phyloP scores from a whole-genome alignment of 1,140 invertebrate species.

The Drosophila nebulosa region DNA sequence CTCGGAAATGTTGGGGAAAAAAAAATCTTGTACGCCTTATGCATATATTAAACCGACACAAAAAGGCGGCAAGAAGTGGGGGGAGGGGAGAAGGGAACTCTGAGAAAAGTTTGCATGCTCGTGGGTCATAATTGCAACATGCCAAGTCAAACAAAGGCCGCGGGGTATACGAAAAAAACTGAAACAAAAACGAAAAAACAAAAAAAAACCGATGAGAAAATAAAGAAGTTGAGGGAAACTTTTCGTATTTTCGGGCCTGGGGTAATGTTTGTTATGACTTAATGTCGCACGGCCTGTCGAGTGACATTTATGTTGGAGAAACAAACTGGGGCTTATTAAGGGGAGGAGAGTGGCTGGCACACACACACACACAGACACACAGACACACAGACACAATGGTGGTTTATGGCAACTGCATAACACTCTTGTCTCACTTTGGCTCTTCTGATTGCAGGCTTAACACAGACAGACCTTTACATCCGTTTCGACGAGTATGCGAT shows the following conservation, averaged over 20 bases:
- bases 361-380: no score
- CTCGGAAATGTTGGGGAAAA: slow-evolving; percentile 48
- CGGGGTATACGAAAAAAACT: slow-evolving; percentile 40
- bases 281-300: slow-evolving; percentile 54
- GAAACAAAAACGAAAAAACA: slow-evolving; percentile 3
- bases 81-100: background rate
- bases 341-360: background rate
- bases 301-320: slow-evolving; percentile 58
- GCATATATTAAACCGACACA: slow-evolving; percentile 54
- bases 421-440: background rate
- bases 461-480: slow-evolving; percentile 7
- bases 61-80: slow-evolving; percentile 7
- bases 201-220: slow-evolving; percentile 20
- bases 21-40: slow-evolving; percentile 61
- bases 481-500: slow-evolving; percentile 57
- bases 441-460: background rate
- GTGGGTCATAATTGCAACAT: slow-evolving; percentile 76
- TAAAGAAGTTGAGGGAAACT: slow-evolving; percentile 23
- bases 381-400: no score
- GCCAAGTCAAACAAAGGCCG: slow-evolving; percentile 73
- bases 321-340: slow-evolving; percentile 9
- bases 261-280: slow-evolving; percentile 69
- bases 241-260: background rate
- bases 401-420: slow-evolving; percentile 59
- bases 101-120: slow-evolving; percentile 56